Evolutionary conservation across 2,797 vertebrate genomes (phyloP).

Genomic region (Poecile montanus): DNA sequence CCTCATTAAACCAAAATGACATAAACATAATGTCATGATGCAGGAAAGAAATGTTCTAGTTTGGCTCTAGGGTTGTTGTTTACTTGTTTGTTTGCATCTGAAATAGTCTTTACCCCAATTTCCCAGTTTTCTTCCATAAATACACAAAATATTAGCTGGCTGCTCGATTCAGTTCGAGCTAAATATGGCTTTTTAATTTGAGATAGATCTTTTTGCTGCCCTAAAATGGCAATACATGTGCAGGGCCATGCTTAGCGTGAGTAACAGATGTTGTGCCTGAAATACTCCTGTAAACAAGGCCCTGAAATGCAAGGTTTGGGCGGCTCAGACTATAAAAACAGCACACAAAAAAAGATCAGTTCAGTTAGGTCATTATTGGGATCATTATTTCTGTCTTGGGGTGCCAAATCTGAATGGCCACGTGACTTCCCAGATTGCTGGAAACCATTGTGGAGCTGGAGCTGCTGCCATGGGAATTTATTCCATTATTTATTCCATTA

Average conservation of each 20-base stretch:
- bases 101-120: background rate
- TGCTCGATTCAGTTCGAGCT: background rate
- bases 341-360: background rate
- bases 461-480: background rate
- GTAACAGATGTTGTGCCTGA: constrained; percentile 61
- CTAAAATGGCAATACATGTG: constrained; percentile 57
- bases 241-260: background rate
- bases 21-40: background rate
- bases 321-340: background rate
- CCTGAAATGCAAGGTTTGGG: background rate
- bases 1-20: accelerated
- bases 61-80: background rate
- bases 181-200: constrained; percentile 53
- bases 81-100: constrained; percentile 29
- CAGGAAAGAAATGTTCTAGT: background rate
- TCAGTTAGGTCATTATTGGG: background rate
- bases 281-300: constrained; percentile 54
- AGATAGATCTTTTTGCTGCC: background rate
- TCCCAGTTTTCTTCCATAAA: constrained; percentile 14
- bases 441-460: background rate
- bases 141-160: constrained; percentile 3
- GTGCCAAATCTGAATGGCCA: background rate
- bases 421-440: background rate
- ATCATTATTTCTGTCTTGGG: background rate
- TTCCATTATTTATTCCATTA: background rate